Evolutionary conservation across 2,113 vertebrate species (phyloP).

Genomic region (Neolamprologus caudopunctatus): DNA sequence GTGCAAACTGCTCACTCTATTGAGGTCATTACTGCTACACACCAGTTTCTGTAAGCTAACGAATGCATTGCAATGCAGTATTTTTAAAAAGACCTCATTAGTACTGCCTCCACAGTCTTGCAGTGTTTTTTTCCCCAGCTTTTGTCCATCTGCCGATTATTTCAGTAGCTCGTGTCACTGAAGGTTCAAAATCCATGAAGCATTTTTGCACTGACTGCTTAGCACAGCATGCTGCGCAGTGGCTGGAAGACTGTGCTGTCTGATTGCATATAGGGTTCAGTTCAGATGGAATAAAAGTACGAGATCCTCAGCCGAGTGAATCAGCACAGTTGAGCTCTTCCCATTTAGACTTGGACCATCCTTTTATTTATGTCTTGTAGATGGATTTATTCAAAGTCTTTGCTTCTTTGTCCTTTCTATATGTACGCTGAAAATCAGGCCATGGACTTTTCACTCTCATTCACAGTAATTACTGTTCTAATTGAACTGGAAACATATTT

Average conservation of each 20-base stretch:
- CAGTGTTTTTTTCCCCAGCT: background rate
- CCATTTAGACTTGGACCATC: conserved; percentile 6
- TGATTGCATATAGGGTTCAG: background rate
- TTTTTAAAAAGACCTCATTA: background rate
- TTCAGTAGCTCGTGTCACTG: background rate
- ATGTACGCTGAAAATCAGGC: background rate
- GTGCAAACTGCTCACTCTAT: background rate
- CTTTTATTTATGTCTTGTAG: background rate
- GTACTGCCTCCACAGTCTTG: background rate
- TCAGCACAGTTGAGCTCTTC: conserved; percentile 24
- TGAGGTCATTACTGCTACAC: background rate
- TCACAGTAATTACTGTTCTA: background rate
- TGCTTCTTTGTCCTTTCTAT: background rate
- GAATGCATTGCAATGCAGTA: background rate
- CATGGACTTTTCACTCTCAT: background rate
- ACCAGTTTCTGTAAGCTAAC: background rate
- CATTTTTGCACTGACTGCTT: background rate
- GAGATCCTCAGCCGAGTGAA: conserved; percentile 5
- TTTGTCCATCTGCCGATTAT: background rate
- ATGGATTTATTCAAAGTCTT: background rate
- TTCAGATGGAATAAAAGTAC: conserved; percentile 4
- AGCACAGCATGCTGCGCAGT: background rate
- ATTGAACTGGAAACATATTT: background rate
- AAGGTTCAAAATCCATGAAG: background rate
- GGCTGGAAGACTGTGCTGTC: background rate